phyloP scores from a whole-genome alignment of 2,113 vertebrate genomes.

The Corythoichthys haematopterus region DNA sequence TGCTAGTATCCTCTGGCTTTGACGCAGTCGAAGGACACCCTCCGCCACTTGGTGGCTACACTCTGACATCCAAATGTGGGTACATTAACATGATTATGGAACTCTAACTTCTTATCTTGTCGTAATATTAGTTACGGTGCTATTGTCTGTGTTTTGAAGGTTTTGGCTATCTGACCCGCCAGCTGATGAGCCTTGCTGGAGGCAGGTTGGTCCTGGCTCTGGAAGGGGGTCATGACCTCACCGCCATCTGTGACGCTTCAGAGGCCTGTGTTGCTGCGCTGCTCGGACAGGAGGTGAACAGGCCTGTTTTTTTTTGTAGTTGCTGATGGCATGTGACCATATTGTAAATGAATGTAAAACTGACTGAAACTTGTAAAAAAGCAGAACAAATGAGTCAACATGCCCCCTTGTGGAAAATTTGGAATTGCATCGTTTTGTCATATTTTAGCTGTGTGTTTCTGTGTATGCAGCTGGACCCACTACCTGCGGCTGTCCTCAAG shows the following conservation, averaged over 20 bases:
- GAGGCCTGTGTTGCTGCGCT: constrained; percentile 89
- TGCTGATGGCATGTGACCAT: background rate
- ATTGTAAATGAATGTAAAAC: background rate
- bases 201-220: constrained; percentile 86
- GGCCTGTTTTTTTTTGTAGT: constrained; percentile 4
- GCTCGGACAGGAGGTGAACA: constrained; percentile 84
- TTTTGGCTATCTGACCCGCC: constrained; percentile 88
- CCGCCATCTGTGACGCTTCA: constrained; percentile 76
- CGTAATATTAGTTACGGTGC: too few species aligned
- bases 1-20: constrained; percentile 92
- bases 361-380: background rate
- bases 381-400: background rate
- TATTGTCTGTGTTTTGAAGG: constrained; percentile 62
- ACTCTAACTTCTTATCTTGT: too few species aligned
- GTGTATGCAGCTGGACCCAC: constrained; percentile 75
- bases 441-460: background rate
- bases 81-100: background rate
- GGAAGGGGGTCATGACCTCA: constrained; percentile 72
- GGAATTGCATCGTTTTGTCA: background rate
- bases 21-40: constrained; percentile 94
- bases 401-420: constrained; percentile 10
- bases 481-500: constrained; percentile 80
- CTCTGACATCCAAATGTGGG: constrained; percentile 88
- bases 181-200: constrained; percentile 87
- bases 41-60: constrained; percentile 88